These are phyloP conservation scores for Carposina sasakii DNA, from an alignment of 1,140 invertebrate genomes.

Conservation along the genomic window DNA sequence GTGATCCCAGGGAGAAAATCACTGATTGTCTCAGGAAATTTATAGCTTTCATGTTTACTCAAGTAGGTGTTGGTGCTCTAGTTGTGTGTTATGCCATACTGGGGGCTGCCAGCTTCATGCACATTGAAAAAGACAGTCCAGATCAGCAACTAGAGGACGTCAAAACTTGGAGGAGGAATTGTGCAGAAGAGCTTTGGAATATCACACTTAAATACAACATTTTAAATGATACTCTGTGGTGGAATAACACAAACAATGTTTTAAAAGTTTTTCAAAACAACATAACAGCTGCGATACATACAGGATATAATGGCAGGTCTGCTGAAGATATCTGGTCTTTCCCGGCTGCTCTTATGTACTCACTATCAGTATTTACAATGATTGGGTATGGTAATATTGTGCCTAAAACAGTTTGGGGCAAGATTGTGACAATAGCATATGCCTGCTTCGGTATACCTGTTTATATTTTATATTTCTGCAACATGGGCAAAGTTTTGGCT, in stretches of 20 bases:
- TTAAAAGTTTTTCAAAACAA: constrained; percentile 81
- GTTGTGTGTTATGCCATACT: constrained; percentile 96
- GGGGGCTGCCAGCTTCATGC: constrained; percentile 93
- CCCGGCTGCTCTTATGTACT: constrained; percentile 90
- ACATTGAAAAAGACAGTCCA: constrained; percentile 84
- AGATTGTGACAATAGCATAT: constrained; percentile 93
- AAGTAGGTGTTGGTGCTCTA: constrained; percentile 94
- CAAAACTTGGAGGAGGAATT: constrained; percentile 66
- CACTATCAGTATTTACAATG: constrained; percentile 91
- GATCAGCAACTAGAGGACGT: constrained; percentile 73
- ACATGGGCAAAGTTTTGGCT: constrained; percentile 89
- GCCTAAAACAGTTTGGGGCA: constrained; percentile 92
- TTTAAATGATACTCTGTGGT: constrained; percentile 84
- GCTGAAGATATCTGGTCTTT: constrained; percentile 86
- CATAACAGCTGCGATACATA: constrained; percentile 80
- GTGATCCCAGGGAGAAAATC: constrained; percentile 80
- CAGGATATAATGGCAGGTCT: constrained; percentile 84
- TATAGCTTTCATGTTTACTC: constrained; percentile 92
- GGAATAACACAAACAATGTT: constrained; percentile 76
- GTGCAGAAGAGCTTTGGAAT: constrained; percentile 80
- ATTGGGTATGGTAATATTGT: constrained; percentile 97
- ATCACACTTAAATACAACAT: constrained; percentile 82
- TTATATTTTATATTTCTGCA: constrained; percentile 91
- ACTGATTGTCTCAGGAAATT: constrained; percentile 89
- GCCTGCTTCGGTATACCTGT: constrained; percentile 96